A percentile compares a stretch with the other conserved stretches of the same genome.
Evolutionary conservation across 2,113 vertebrate genomes (phyloP).

Genomic region (Neoarius graeffei): DNA sequence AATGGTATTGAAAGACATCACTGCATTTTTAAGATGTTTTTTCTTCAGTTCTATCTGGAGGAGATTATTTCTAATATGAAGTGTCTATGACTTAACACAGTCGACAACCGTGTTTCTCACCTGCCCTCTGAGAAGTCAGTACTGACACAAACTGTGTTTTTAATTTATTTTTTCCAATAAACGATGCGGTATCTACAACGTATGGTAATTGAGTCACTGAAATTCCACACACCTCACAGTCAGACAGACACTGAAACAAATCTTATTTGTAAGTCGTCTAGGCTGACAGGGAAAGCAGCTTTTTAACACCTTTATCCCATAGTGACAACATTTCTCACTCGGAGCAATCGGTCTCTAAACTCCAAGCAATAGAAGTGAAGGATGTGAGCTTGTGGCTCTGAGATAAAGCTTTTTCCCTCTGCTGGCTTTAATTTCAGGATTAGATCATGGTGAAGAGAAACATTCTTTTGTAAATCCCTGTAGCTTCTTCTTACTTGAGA

Average conservation of each 20-base stretch:
- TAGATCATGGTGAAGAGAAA: background rate
- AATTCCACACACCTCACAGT: background rate
- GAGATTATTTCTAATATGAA: background rate
- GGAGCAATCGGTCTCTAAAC: background rate
- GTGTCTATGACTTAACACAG: background rate
- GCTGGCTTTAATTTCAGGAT: conserved; percentile 13
- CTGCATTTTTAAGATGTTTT: background rate
- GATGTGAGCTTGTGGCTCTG: background rate
- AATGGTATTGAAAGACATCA: background rate
- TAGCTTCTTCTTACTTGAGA: too few species aligned
- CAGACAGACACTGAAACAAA: background rate
- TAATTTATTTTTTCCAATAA: background rate
- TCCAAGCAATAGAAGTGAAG: background rate
- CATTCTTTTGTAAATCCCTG: background rate
- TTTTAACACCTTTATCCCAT: background rate
- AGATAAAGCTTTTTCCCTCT: background rate
- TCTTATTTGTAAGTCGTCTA: background rate
- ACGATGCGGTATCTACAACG: background rate
- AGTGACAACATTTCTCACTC: background rate
- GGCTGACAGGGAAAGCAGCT: background rate
- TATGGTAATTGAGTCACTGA: background rate
- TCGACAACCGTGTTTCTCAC: background rate
- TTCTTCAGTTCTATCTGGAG: background rate
- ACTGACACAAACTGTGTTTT: background rate
- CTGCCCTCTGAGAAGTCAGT: background rate